These are phyloP conservation scores for Nomada ruficornis DNA, from an alignment of 2,888 invertebrate genomes.

Conservation along the genomic window DNA sequence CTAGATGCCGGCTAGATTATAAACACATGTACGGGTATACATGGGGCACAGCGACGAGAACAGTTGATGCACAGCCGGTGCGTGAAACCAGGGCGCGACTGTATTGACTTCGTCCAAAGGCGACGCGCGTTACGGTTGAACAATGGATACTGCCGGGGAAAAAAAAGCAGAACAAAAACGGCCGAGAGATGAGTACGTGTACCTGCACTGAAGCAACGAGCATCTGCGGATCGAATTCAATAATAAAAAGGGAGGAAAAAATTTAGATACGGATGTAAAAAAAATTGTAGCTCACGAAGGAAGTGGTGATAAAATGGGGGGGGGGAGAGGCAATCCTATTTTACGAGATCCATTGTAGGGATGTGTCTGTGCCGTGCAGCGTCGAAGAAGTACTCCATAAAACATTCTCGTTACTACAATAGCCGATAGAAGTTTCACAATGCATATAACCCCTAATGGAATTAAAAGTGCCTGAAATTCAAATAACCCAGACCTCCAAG, in stretches of 20 bases:
- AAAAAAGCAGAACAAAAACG: conserved; percentile 3
- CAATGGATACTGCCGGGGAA: conserved; percentile 23
- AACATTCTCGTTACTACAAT: conserved; percentile 44
- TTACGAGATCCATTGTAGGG: conserved; percentile 35
- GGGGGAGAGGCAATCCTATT: conserved; percentile 29
- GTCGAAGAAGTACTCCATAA: conserved; percentile 30
- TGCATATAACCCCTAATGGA: conserved; percentile 33
- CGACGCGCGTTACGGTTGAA: conserved; percentile 36
- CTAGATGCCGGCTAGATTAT: conserved; percentile 62
- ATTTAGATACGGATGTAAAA: neutral
- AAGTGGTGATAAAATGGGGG: conserved; percentile 44
- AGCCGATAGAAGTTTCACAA: conserved; percentile 41
- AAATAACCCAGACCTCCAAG: neutral
- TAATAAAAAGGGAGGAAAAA: neutral
- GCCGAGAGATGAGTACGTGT: neutral
- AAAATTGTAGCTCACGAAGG: conserved; percentile 4
- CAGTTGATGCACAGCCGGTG: conserved; percentile 20
- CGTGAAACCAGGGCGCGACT: conserved; percentile 4
- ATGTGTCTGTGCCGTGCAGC: conserved; percentile 15
- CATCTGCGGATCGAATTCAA: conserved; percentile 17
- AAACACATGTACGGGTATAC: conserved; percentile 38
- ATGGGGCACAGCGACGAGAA: neutral
- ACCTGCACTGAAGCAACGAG: neutral
- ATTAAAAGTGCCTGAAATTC: conserved; percentile 45
- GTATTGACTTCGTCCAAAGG: conserved; percentile 33